phyloP scores from a whole-genome alignment of 1,140 invertebrate species.

The Megalopta genalis region DNA sequence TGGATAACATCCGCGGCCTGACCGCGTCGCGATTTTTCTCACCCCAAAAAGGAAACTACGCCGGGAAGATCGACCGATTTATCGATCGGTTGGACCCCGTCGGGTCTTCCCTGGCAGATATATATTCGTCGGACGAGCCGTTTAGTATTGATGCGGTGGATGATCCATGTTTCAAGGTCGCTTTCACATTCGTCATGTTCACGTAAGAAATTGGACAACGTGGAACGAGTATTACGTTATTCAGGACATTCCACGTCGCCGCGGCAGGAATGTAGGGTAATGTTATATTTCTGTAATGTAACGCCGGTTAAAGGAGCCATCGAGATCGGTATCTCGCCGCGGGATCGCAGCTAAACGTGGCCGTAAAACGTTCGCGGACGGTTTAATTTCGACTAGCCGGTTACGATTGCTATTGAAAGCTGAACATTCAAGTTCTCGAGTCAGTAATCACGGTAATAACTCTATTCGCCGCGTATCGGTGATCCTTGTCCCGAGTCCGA shows the following conservation, averaged over 20 bases:
- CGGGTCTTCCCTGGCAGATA: background rate
- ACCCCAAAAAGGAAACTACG: background rate
- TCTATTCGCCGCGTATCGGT: no score
- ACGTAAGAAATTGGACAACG: conserved; percentile 57
- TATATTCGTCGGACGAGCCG: conserved; percentile 15
- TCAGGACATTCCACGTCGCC: conserved; percentile 25
- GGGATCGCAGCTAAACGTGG: background rate
- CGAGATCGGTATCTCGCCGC: conserved; percentile 5
- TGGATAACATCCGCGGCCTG: no score
- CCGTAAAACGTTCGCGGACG: background rate
- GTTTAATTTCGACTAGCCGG: background rate
- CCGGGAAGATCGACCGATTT: background rate
- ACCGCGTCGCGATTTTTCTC: background rate
- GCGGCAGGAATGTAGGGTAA: conserved; percentile 36
- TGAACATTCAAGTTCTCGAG: no score
- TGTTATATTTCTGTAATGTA: conserved; percentile 16
- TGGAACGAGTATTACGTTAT: conserved; percentile 53
- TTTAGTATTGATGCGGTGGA: conserved; percentile 43
- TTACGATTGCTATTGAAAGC: background rate
- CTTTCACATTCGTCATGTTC: conserved; percentile 62
- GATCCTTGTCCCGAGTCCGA: no score
- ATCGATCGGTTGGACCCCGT: background rate
- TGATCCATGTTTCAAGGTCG: conserved; percentile 60
- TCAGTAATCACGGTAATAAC: no score
- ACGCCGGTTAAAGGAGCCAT: background rate